Percentiles rank a stretch among this genome's conserved stretches.
phyloP scores from a whole-genome alignment of 2,113 vertebrate genomes.

The Melanerpes aurifrons region DNA sequence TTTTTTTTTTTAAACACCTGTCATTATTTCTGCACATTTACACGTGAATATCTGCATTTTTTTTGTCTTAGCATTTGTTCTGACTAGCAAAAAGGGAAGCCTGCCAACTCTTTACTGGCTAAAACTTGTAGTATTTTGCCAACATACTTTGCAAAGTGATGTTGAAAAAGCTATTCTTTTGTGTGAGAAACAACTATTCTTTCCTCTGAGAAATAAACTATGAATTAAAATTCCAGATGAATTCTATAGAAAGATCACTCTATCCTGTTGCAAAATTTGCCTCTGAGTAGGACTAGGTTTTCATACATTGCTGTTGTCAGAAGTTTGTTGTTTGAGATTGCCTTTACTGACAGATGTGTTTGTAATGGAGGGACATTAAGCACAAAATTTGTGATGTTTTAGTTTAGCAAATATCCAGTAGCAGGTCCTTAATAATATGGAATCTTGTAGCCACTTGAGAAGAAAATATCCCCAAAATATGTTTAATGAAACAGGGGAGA shows the following conservation, averaged over 20 bases:
- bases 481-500: not conserved
- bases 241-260: not conserved
- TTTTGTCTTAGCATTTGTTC: not conserved
- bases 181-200: not conserved
- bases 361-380: not conserved
- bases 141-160: not conserved
- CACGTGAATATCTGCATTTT: not conserved
- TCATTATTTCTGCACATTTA: not conserved
- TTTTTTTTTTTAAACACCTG: not conserved
- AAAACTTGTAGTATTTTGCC: not conserved
- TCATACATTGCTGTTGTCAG: not conserved
- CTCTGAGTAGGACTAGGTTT: not conserved
- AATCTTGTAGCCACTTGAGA: not conserved
- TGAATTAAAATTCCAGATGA: not conserved
- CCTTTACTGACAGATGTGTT: not conserved
- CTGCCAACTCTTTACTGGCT: not conserved
- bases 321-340: not conserved
- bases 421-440: not conserved
- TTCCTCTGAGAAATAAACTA: not conserved
- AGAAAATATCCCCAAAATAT: not conserved
- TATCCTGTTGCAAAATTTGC: not conserved
- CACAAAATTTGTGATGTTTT: not conserved
- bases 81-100: not conserved
- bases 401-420: not conserved
- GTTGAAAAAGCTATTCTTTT: not conserved